These are phyloP conservation scores for Caranx melampygus DNA, from an alignment of 2,113 vertebrate species.

Conservation along the genomic window DNA sequence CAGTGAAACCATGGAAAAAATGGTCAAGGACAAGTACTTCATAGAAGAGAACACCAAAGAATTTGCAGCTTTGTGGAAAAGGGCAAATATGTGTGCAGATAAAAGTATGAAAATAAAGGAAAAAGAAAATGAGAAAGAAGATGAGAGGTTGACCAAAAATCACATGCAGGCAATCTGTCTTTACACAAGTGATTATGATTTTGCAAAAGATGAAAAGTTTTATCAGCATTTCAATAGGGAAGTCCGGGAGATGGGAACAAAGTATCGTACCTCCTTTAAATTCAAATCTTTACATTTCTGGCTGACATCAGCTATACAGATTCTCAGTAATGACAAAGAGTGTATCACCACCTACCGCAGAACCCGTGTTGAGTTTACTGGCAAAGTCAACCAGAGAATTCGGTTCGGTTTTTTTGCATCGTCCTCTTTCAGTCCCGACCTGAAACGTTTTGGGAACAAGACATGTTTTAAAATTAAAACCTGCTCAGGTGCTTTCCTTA, in stretches of 20 bases:
- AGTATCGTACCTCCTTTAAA: background rate
- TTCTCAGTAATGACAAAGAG: background rate
- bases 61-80: background rate
- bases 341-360: constrained; percentile 35
- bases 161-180: constrained; percentile 46
- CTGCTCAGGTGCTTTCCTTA: constrained; percentile 26
- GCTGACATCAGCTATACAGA: constrained; percentile 37
- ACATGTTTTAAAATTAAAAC: constrained; percentile 48
- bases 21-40: background rate
- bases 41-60: background rate
- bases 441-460: fast-evolving
- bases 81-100: fast-evolving
- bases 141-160: constrained; percentile 6
- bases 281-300: constrained; percentile 51
- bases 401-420: constrained; percentile 49
- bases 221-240: background rate
- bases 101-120: fast-evolving
- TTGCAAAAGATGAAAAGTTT: background rate
- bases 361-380: fast-evolving
- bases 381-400: background rate
- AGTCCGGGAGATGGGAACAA: background rate
- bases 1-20: background rate
- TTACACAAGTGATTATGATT: fast-evolving
- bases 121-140: background rate
- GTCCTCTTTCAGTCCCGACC: background rate